A percentile compares a stretch with the other conserved stretches of the same genome.
Conservation (phyloP, 2,888 invertebrate species). For the Sthenelais limicola region DNA sequence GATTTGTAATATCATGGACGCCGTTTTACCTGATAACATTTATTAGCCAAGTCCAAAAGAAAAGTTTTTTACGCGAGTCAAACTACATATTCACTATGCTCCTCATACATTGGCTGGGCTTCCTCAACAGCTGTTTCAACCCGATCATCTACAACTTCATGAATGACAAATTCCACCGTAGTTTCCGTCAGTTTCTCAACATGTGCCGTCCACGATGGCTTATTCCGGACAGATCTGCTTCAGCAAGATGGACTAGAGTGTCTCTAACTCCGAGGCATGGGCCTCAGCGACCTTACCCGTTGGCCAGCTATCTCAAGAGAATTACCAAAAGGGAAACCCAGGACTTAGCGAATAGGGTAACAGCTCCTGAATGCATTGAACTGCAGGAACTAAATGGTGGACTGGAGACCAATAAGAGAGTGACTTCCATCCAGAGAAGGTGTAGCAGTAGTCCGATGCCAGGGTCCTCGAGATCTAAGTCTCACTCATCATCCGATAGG, state of each 20-base stretch:
- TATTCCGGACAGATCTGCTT: not conserved
- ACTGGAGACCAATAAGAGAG: too few relatives aligned
- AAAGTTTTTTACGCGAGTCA: conserved; percentile 68
- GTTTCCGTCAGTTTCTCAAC: conserved; percentile 61
- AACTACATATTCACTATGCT: conserved; percentile 74
- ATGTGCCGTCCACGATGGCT: conserved; percentile 1
- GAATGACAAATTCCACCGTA: conserved; percentile 72
- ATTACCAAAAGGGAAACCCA: too few relatives aligned
- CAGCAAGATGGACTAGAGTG: not conserved
- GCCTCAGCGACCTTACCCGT: not conserved
- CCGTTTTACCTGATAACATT: conserved; percentile 73
- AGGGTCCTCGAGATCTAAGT: too few relatives aligned
- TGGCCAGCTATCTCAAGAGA: too few relatives aligned
- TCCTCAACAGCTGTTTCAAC: conserved; percentile 73
- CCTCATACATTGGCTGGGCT: conserved; percentile 72
- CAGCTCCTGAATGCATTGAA: too few relatives aligned
- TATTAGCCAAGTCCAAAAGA: conserved; percentile 70
- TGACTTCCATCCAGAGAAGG: too few relatives aligned
- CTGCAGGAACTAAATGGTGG: too few relatives aligned
- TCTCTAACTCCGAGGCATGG: not conserved
- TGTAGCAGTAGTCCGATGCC: too few relatives aligned
- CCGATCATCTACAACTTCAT: conserved; percentile 74
- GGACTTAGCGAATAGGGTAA: too few relatives aligned
- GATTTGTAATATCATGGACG: conserved; percentile 73
- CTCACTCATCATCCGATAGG: too few relatives aligned